These are phyloP conservation scores for Colistium nudipinnis DNA, from an alignment of 2,113 vertebrate genomes.

Conservation along the genomic window DNA sequence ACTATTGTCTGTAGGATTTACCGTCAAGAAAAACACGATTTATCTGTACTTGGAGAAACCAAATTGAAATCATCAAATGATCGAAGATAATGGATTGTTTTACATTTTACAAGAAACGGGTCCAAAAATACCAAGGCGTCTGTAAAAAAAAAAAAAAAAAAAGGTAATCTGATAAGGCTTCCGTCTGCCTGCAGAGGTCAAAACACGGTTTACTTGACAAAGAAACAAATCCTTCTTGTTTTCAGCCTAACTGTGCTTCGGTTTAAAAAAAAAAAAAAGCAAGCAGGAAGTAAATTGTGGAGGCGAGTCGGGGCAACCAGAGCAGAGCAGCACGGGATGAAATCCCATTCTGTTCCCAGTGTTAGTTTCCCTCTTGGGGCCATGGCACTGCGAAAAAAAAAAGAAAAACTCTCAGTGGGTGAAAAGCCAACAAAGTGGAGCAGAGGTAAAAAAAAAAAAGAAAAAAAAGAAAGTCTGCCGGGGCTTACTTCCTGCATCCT, in stretches of 20 bases:
- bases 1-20: no score
- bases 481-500: slow-evolving; percentile 54
- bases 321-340: slow-evolving; percentile 41
- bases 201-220: slow-evolving; percentile 24
- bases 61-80: no score
- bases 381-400: slow-evolving; percentile 26
- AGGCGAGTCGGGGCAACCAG: slow-evolving; percentile 38
- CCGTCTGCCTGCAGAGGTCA: neutral
- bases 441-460: slow-evolving; percentile 16
- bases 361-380: slow-evolving; percentile 28
- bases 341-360: slow-evolving; percentile 69
- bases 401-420: slow-evolving; percentile 24
- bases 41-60: no score
- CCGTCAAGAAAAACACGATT: no score
- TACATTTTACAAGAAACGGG: no score
- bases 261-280: slow-evolving; percentile 5
- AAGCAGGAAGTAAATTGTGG: slow-evolving; percentile 31
- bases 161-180: no score
- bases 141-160: no score
- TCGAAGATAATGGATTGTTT: no score
- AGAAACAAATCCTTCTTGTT: slow-evolving; percentile 27
- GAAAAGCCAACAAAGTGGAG: slow-evolving; percentile 51
- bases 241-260: neutral
- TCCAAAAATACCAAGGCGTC: no score
- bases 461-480: slow-evolving; percentile 8